Percentiles rank a stretch among this genome's conserved stretches.
Evolutionary conservation across 2,113 vertebrate species (phyloP).

Genomic region (Poicephalus meyeri): DNA sequence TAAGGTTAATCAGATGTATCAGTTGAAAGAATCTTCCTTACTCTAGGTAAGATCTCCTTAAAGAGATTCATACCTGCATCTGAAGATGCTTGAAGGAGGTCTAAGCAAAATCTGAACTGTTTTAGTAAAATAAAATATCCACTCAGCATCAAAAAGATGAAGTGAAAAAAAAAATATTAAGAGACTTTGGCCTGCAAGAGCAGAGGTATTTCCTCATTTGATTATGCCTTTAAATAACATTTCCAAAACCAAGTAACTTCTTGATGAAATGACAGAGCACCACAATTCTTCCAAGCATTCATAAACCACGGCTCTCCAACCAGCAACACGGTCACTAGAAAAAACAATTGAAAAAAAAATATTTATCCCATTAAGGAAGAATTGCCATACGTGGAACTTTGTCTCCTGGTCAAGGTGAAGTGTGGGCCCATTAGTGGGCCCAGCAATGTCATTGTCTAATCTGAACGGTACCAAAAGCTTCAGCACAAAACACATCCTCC

Average conservation of each 20-base stretch:
- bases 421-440: neutral
- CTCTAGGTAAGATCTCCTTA: conserved; percentile 70
- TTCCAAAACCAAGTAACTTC: neutral
- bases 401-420: neutral
- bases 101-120: neutral
- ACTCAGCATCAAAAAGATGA: conserved; percentile 64
- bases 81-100: neutral
- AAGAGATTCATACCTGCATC: conserved; percentile 74
- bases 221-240: neutral
- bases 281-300: neutral
- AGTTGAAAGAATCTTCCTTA: conserved; percentile 64
- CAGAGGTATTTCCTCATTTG: conserved; percentile 69
- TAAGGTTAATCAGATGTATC: conserved; percentile 51
- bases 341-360: neutral
- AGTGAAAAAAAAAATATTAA: conserved; percentile 39
- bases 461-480: neutral
- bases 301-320: neutral
- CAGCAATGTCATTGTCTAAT: neutral
- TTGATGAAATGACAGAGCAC: neutral
- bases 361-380: neutral
- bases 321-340: neutral
- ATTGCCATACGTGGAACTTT: neutral
- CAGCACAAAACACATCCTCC: neutral
- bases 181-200: neutral
- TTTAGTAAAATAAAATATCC: neutral